Base-by-base conservation (phyloP, 1,140 invertebrate genomes). In the Pseudomyrmex gracilis region DNA sequence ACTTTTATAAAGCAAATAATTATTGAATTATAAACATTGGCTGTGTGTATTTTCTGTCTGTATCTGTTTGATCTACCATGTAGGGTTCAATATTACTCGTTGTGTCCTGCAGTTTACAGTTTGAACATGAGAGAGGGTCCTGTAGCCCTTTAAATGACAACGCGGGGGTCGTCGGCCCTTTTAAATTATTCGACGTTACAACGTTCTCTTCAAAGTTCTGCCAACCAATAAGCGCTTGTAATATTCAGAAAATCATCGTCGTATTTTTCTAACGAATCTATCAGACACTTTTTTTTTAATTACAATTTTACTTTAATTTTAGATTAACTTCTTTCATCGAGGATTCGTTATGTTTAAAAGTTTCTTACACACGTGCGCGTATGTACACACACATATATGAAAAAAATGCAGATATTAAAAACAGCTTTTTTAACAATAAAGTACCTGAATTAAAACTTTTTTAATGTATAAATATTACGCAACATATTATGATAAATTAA, bases 91-190 rank as follows among this genome's bases (percentile, higher is more conserved):
- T 12, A 61, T 17, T 43, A 49, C 47, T 53, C 61, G 12, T 9
- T 51, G 45, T 82, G 55, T 22, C 12, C 49, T 13, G 49, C 49
- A 13, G 8, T 63, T 22, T n/a, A 13, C 20, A 74, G 55, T 63
- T 82, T 61, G 22, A 17, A 58, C 45, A 49, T 22, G 55, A 61
- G 34, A 82, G 64, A 73, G 85, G 68, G 76, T 17, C 73, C 70
- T 5, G 34, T 34, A 89, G 90, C 87, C 85, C 89, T 91, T 90
- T 91, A 91, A 91, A 90, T 82, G 84, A 84, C 87, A 85, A 82
- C 82, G 34, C 34, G 64, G 83, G 89, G 86, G 82, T 91, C 90
- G 85, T 90, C 89, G 89, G 73, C 90, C 90, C 90, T 78, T 91
- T 90, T 89, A 91, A 91, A 90, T 87, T 87, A 87, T 49, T 64